Base-by-base conservation (phyloP, 1,140 invertebrate species). In the Achroia grisella region DNA sequence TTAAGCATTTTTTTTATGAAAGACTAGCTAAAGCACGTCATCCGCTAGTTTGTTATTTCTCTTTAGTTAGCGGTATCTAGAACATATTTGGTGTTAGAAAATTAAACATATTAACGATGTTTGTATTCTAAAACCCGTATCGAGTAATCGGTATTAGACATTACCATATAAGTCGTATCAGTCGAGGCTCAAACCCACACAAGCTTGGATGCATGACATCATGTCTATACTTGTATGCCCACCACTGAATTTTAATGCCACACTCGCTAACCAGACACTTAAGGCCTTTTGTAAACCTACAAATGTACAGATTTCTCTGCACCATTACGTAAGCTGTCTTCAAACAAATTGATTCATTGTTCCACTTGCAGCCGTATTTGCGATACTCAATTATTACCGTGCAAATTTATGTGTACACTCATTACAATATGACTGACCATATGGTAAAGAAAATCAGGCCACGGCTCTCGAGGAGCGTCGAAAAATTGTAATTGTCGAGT, bases 231-330 rank as follows among this genome's bases (percentile, higher is more conserved):
- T 47, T 44, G 39, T 50, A 47, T 51, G 48, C 34, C 52, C 12
- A 32, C 45, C 51, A 47, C 45, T 71, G 67, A 80, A 82, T 82
- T 67, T 71, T 79, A 79, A 80, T 78, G 62, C 42, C 49, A 49
- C 50, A 17, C 42, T 59, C 46, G 56, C 52, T 66, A 60, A 32
- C 39, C 35, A 29, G 31, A 39, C 29, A 29, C 13, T 35, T 40
- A 37, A 39, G 48, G 48, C 57, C 44, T 54, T 52, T 43, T 30
- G 46, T 35, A 10, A 42, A 14, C 28, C 35, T 52, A 48, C 56
- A 54, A 48, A 44, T 43, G 44, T 43, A 28, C 48, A n/a, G 35
- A 37, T 37, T 37, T 37, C 14, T 37, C 17, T 31, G 8, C 30
- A 35, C 28, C 9, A 31, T 31, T n/a, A 23, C 15, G 12, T 10